These are phyloP conservation scores for Megamerina dolium DNA, from an alignment of 2,888 invertebrate species.

Conservation along the genomic window DNA sequence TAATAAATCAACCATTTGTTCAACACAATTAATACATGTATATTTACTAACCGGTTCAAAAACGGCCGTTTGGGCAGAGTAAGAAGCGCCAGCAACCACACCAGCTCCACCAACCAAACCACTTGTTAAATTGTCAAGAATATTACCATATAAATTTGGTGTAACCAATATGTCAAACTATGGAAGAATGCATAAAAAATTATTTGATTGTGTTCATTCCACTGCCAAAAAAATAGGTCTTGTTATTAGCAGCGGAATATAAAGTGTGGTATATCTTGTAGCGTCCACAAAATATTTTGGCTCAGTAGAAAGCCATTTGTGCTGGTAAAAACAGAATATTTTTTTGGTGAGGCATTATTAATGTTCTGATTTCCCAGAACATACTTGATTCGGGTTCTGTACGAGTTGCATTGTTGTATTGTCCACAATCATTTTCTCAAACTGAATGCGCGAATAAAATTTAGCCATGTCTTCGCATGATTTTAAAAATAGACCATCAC, in stretches of 20 bases:
- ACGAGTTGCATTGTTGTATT: slow-evolving; percentile 99
- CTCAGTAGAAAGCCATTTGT: no score
- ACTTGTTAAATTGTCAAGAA: slow-evolving; percentile 92
- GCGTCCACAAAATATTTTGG: no score
- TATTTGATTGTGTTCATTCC: neutral
- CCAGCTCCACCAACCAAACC: slow-evolving; percentile 98
- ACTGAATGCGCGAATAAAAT: slow-evolving; percentile 87
- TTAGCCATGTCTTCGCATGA: slow-evolving; percentile 85
- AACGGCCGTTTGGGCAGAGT: slow-evolving; percentile 87
- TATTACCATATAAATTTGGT: slow-evolving; percentile 97
- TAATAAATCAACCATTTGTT: neutral
- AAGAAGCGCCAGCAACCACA: slow-evolving; percentile 93
- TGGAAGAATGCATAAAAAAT: slow-evolving; percentile 1
- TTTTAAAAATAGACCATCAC: slow-evolving; percentile 88
- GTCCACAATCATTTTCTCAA: slow-evolving; percentile 97
- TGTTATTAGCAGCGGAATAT: no score
- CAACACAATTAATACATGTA: neutral
- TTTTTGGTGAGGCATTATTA: no score
- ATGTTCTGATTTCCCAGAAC: no score
- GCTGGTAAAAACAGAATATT: no score
- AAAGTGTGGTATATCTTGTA: no score
- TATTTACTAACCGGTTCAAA: slow-evolving; percentile 78
- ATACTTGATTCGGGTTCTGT: slow-evolving; percentile 78
- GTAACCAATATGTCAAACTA: slow-evolving; percentile 97
- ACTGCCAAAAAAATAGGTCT: no score